phyloP scores from a whole-genome alignment of 2,888 invertebrate species.

The Seladonia tumulorum region DNA sequence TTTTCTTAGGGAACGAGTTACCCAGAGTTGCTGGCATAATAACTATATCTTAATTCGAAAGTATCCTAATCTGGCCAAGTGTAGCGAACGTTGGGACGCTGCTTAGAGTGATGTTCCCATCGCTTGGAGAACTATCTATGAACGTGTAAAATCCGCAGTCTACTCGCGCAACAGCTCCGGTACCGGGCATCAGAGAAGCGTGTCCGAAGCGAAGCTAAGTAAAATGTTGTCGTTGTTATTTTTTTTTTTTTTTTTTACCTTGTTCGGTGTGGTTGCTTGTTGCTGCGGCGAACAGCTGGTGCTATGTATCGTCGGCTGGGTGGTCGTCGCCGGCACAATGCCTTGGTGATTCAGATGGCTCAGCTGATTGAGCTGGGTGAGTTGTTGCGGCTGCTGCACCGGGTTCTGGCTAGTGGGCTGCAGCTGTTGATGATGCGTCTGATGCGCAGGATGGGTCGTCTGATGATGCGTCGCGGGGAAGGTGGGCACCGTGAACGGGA shows the following conservation, averaged over 20 bases:
- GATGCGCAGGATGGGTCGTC: slow-evolving; percentile 79
- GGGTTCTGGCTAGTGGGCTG: slow-evolving; percentile 77
- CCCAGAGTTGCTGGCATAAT: no score
- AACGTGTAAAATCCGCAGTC: not conserved
- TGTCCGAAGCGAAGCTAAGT: not conserved
- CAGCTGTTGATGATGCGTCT: slow-evolving; percentile 81
- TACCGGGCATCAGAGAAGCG: not conserved
- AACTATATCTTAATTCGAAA: no score
- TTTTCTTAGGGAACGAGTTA: no score
- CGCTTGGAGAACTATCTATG: not conserved
- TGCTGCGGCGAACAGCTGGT: slow-evolving; percentile 83
- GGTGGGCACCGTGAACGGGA: slow-evolving; percentile 84
- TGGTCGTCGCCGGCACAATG: slow-evolving; percentile 78
- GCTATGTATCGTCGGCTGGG: slow-evolving; percentile 81
- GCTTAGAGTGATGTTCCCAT: not conserved
- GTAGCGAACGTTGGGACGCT: not conserved
- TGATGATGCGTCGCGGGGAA: slow-evolving; percentile 83
- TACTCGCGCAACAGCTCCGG: not conserved
- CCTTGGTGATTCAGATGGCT: slow-evolving; percentile 83
- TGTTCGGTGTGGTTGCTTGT: slow-evolving; percentile 82
- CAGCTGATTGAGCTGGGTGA: slow-evolving; percentile 80
- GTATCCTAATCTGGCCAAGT: not conserved
- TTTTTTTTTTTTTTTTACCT: no score
- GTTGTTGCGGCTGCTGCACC: slow-evolving; percentile 75
- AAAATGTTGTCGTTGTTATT: slow-evolving; percentile 42